These are phyloP conservation scores for Alces alces DNA, from an alignment of 2,113 vertebrate species.

Conservation along the genomic window DNA sequence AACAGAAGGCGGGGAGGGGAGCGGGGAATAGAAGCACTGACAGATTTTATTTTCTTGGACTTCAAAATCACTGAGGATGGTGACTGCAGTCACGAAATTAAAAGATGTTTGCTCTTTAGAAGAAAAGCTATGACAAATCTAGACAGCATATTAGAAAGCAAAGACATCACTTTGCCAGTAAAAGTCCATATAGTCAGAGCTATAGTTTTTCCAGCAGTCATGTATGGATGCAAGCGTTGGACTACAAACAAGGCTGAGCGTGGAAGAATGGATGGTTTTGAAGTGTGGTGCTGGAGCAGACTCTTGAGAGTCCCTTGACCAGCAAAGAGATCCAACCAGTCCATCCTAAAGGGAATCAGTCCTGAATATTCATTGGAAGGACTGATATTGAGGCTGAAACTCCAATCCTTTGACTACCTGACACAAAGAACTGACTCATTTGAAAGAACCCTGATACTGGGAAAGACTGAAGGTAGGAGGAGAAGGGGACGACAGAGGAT, in stretches of 20 bases:
- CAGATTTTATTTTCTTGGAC: not conserved
- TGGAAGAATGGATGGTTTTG: not conserved
- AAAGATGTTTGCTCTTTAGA: not conserved
- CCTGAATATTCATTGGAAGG: not conserved
- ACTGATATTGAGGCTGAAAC: not conserved
- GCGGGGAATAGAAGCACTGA: no score
- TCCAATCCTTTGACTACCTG: not conserved
- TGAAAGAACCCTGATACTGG: not conserved
- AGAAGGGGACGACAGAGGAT: accelerated
- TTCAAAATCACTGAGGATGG: not conserved
- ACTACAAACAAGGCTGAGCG: not conserved
- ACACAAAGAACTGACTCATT: not conserved
- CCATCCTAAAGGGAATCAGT: not conserved
- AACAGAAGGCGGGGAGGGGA: not conserved
- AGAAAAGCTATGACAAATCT: not conserved
- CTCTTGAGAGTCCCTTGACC: not conserved
- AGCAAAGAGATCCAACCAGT: not conserved
- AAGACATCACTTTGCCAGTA: not conserved
- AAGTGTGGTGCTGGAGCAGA: not conserved
- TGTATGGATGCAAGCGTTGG: not conserved
- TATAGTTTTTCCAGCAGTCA: not conserved
- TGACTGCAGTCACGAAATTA: not conserved
- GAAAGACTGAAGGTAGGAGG: not conserved
- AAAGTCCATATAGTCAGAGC: not conserved
- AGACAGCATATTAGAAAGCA: not conserved